Base-by-base conservation (phyloP, 2,888 invertebrate species). In the Theodoxus fluviatilis region DNA sequence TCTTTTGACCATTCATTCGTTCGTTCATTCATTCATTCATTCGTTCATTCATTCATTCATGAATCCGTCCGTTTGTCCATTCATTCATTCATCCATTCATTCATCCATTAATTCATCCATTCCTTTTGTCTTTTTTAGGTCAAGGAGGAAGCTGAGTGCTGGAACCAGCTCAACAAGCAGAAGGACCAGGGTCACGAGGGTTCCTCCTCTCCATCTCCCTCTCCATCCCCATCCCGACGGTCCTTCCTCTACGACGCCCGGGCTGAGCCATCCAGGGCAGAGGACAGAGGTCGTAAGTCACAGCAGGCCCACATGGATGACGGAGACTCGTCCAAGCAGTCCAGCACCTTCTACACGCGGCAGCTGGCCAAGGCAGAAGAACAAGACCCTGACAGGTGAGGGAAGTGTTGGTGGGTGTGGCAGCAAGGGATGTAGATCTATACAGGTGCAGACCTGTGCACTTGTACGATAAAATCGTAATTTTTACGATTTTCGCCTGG, bases 111-210 rank as follows among this genome's bases (percentile, higher is more conserved):
- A 22, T 18, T 12, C 22, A 18, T 22, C 9, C 7, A 12, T 55
- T 18, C 7, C 9, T 12, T 38, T 33, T 18, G 12, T 57, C 25
- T 57, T 63, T 70, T 69, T 31, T 72, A 83, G 83, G 74, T 82
- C 40, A 73, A 80, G 57, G 83, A 83, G 66, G 82, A 82, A 67
- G 64, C 75, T 22, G 82, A 82, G 2, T 83, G 82, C 82, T 83
- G 83, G 83, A 74, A 74, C 49, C 70, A 73, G 18, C 68, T 73
- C 31, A 52, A 70, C 3, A 71, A 69, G 52, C 25, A 55, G 33
- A 74, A 74, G 22, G 57, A 69, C 9, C 25, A 49, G 0, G 68
- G 67, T 28, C 65, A 40, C 6, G 25, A 55, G 0, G 63, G 59
- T 7, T 7, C 37, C 15, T n/a, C n/a, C n/a, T n/a, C n/a, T n/a